Evolutionary conservation across 2,797 vertebrate species (phyloP).

Genomic region (Antrozous pallidus): DNA sequence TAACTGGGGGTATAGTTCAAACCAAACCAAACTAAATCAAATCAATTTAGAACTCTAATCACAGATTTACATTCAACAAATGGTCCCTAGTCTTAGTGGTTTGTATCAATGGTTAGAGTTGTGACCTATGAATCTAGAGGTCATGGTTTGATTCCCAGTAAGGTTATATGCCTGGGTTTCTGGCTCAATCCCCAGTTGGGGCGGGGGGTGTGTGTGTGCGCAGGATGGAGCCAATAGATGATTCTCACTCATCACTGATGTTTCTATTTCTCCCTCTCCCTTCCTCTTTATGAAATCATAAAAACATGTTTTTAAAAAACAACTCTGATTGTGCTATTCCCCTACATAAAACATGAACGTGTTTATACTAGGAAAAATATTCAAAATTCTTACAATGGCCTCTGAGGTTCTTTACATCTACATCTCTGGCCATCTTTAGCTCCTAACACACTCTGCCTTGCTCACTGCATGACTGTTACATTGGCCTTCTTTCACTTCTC

Average conservation of each 20-base stretch:
- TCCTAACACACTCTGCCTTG: not conserved
- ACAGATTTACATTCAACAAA: constrained; percentile 12
- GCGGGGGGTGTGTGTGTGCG: too few relatives aligned
- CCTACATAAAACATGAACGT: not conserved
- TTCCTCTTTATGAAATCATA: not conserved
- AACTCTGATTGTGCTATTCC: not conserved
- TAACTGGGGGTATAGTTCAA: not conserved
- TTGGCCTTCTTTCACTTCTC: not conserved
- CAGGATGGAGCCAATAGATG: too few relatives aligned
- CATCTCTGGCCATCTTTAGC: not conserved
- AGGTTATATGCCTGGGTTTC: not conserved
- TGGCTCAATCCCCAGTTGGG: not conserved
- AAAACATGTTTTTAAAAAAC: not conserved
- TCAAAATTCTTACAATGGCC: not conserved
- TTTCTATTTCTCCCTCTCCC: not conserved
- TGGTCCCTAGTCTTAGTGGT: not conserved
- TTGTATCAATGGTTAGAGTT: too few relatives aligned
- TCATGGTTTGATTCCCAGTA: not conserved
- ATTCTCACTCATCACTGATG: not conserved
- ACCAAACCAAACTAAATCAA: constrained; percentile 10
- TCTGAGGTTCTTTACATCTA: not conserved
- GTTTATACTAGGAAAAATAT: not conserved
- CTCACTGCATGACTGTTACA: not conserved
- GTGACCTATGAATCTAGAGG: not conserved
- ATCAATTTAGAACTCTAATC: not conserved